Evolutionary conservation across 2,113 vertebrate species (phyloP), one percentile per base, ranked within the genome.

Genomic region (Takifugu bimaculatus): DNA sequence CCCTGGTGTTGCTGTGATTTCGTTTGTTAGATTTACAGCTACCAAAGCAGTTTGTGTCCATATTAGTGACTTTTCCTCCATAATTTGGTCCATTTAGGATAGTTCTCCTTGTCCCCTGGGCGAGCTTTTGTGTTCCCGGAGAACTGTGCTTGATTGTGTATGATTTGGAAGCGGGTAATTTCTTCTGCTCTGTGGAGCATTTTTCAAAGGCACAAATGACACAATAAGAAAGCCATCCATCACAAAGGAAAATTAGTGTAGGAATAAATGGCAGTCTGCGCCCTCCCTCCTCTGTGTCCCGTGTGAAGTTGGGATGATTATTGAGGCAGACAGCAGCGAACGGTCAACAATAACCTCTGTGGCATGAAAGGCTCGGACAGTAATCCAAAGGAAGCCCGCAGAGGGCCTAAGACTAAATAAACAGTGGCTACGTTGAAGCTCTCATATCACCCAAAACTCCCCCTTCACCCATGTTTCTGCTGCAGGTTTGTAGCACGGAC

Each of bases 221-320:
- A 89, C 88, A 90, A 88, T 89, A 84, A 88, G 88, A 90, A 88
- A 91, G 80, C 85, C 87, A 90, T 91, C 87, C 83, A 90, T 91
- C 88, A 91, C 84, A 88, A 89, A 86, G 83, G 78, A 88, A 89
- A 91, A 89, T 90, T 84, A 87, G 88, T 80, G 88, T 79, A 88
- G 84, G 79, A 88, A 89, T 90, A 89, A 90, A 88, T 83, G 78
- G 77, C 77, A 60, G 78, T 54, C 63, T 74, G 59, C 80, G 63
- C 72, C n/a, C 26, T 10, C 39, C 25, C 56, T 48, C 43, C 7
- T 27, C 65, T 62, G 54, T 43, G 63, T 83, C 87, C 76, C 63
- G 50, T 75, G 81, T 78, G 80, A 83, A 80, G 82, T 81, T 71
- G 13, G 0, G 77, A 78, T 73, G 70, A 83, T 80, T 78, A 84